Percentiles rank a stretch among this genome's conserved stretches.
Conservation (phyloP, 2,797 vertebrate genomes). For the Typhlichthys subterraneus region DNA sequence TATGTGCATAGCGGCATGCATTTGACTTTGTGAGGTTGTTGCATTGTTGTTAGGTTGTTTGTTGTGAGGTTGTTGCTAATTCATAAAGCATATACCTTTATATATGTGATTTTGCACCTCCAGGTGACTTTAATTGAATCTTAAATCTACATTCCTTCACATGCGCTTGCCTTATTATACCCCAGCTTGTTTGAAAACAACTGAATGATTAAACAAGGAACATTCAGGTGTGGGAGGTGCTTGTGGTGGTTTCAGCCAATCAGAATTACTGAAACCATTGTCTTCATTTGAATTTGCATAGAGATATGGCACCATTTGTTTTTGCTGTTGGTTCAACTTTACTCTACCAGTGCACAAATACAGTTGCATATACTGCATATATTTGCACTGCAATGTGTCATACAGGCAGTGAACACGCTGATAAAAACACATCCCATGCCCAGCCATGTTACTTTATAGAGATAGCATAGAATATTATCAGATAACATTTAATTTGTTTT, state of each 20-base stretch:
- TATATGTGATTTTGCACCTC: too few species aligned
- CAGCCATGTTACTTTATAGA: conserved; percentile 12
- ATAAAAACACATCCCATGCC: conserved; percentile 1
- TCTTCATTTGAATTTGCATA: conserved; percentile 13
- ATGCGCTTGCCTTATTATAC: too few species aligned
- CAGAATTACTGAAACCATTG: too few species aligned
- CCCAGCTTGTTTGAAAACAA: too few species aligned
- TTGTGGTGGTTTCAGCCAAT: background rate
- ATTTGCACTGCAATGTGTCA: background rate
- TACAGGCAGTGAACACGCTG: background rate
- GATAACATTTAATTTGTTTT: conserved; percentile 37
- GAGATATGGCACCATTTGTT: conserved; percentile 49
- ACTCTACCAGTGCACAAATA: conserved; percentile 22
- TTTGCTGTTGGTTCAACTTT: conserved; percentile 40
- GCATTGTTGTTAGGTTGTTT: background rate
- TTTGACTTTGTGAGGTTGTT: too few species aligned
- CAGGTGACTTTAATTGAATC: too few species aligned
- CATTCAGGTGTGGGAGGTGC: too few species aligned
- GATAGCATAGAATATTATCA: conserved; percentile 18
- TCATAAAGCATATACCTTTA: too few species aligned
- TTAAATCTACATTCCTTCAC: too few species aligned
- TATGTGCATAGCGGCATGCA: too few species aligned
- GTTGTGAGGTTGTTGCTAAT: too few species aligned
- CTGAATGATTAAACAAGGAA: too few species aligned
- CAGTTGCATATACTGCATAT: conserved; percentile 10